Evolutionary conservation across 2,113 vertebrate genomes (phyloP), one percentile per base, ranked within the genome.

Genomic region (Scomber scombrus): DNA sequence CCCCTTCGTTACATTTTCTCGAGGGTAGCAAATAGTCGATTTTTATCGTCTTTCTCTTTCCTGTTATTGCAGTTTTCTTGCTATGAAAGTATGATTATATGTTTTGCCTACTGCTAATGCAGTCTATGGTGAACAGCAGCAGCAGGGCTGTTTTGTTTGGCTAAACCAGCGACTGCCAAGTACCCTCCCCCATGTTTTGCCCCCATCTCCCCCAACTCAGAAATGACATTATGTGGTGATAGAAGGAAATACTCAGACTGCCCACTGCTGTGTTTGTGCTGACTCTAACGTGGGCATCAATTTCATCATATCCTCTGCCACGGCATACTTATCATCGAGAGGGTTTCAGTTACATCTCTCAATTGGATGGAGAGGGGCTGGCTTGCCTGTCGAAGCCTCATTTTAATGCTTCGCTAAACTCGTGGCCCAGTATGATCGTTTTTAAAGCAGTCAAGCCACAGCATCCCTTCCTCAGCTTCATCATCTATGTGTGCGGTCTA

Each of bases 21-120:
- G 1, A 70, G 85, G 82, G 81, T 49, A 86, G 72, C 74, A 91
- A 89, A 88, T 64, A 88, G 88, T 89, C 29, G 81, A 90, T 93
- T 89, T 88, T 85, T 84, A 91, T 90, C 67, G 63, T 81, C 78
- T 85, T 80, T 81, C 69, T 74, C 81, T 64, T 86, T 89, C 86
- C 91, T 92, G 86, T 91, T 90, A 88, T 93, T 91, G 86, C 87
- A 72, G n/a, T 84, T 85, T 89, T 88, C 78, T 78, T 66, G 72
- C 85, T 47, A 26, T 26, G n/a, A 47, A 78, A 67, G 81, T 51
- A 61, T 90, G 88, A 92, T 92, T 92, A 90, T 86, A 85, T 90
- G 88, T 93, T 89, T 88, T 81, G 80, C 80, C 58, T 68, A 2
- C 73, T 84, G 79, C 74, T 91, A 82, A 87, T 91, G 85, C 75